A percentile compares a stretch with the other conserved stretches of the same genome.
phyloP scores from a whole-genome alignment of 2,113 vertebrate species.

The Hemichromis elongatus region DNA sequence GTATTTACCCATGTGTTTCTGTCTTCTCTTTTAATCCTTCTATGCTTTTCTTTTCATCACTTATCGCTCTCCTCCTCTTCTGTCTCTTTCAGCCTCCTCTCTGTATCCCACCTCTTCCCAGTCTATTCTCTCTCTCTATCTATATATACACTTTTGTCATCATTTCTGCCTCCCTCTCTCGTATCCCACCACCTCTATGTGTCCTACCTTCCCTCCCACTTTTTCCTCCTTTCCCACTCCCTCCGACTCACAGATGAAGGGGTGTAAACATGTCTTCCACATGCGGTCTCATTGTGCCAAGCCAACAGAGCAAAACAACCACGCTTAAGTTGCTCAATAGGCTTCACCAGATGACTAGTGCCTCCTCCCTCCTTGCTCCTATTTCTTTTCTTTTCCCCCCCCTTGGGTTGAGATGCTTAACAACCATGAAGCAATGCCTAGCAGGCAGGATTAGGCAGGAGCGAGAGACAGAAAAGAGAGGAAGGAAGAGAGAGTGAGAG shows the following conservation, averaged over 20 bases:
- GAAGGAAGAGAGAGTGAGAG: slow-evolving; percentile 25
- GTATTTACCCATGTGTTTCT: not conserved
- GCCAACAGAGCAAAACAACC: slow-evolving; percentile 60
- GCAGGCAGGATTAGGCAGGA: slow-evolving; percentile 64
- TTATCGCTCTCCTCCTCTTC: not conserved
- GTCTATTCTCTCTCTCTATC: not conserved
- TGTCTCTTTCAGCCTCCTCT: slow-evolving; percentile 22
- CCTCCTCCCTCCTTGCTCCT: slow-evolving; percentile 13
- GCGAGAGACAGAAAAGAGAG: slow-evolving; percentile 40
- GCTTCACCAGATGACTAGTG: slow-evolving; percentile 52
- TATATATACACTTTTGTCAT: slow-evolving; percentile 14
- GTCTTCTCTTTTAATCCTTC: not conserved
- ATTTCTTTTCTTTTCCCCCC: not conserved
- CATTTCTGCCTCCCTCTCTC: slow-evolving; percentile 9
- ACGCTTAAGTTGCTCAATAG: slow-evolving; percentile 63
- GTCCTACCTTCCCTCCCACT: slow-evolving; percentile 35
- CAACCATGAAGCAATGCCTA: slow-evolving; percentile 67
- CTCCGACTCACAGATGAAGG: slow-evolving; percentile 38
- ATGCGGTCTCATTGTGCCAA: slow-evolving; percentile 57
- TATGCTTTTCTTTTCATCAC: not conserved
- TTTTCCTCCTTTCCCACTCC: slow-evolving; percentile 38
- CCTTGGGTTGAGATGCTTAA: slow-evolving; percentile 60
- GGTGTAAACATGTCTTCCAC: slow-evolving; percentile 62
- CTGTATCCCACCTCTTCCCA: slow-evolving; percentile 27
- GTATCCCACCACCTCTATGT: slow-evolving; percentile 34